A percentile compares a stretch with the other conserved stretches of the same genome.
phyloP scores from a whole-genome alignment of 2,797 vertebrate genomes.

The Melopsittacus undulatus region DNA sequence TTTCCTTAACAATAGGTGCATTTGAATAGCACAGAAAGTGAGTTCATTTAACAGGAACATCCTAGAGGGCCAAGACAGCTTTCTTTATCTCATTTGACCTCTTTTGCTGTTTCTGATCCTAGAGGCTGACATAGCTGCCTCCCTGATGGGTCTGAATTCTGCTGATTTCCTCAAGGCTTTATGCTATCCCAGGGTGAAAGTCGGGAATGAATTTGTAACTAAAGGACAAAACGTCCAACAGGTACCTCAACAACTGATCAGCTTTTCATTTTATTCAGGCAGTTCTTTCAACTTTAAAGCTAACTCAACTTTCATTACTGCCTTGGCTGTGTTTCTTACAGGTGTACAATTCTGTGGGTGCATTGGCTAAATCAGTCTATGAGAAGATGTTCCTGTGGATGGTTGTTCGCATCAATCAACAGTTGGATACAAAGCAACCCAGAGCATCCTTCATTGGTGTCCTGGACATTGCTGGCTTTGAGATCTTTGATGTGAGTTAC shows the following conservation, averaged over 20 bases:
- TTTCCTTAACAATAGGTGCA: neutral
- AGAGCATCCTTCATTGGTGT: conserved; percentile 89
- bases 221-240: conserved; percentile 89
- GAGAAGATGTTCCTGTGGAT: conserved; percentile 96
- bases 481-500: conserved; percentile 89
- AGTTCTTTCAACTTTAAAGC: neutral
- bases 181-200: conserved; percentile 87
- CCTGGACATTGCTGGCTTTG: conserved; percentile 91
- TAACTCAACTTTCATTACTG: neutral
- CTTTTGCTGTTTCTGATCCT: neutral
- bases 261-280: neutral
- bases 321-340: conserved; percentile 34
- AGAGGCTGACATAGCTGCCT: conserved; percentile 90
- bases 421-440: conserved; percentile 89
- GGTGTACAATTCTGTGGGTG: conserved; percentile 86
- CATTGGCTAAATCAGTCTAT: conserved; percentile 86
- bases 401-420: conserved; percentile 90
- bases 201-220: conserved; percentile 88
- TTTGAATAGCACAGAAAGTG: neutral
- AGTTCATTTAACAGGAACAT: neutral
- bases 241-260: conserved; percentile 63
- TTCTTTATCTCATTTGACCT: neutral
- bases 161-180: conserved; percentile 86
- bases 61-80: neutral
- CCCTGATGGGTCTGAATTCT: conserved; percentile 87